Percentiles rank a stretch among this genome's conserved stretches.
Conservation (phyloP, 2,113 vertebrate species). For the Noturus placidus region DNA sequence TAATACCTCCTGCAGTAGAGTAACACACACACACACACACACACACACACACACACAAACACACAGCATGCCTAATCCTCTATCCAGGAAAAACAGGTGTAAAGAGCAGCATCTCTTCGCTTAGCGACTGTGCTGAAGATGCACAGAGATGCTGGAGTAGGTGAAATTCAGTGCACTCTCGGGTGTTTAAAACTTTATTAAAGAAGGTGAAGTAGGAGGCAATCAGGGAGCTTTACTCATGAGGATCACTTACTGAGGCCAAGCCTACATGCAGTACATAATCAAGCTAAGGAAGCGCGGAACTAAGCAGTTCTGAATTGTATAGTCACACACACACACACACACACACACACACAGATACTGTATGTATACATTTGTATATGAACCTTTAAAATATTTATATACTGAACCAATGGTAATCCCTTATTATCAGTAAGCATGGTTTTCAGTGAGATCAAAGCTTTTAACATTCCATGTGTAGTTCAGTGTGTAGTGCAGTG, state of each 20-base stretch:
- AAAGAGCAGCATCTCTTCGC: not conserved
- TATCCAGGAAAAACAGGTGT: not conserved
- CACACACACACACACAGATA: not conserved
- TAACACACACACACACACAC: not conserved
- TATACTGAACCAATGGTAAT: not conserved
- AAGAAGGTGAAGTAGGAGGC: not conserved
- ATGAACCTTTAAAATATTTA: not conserved
- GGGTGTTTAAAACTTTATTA: conserved; percentile 6
- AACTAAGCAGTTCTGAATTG: conserved; percentile 54
- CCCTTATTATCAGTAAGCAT: not conserved
- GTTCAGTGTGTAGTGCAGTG: not conserved
- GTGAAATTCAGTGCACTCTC: not conserved
- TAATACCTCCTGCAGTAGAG: not conserved
- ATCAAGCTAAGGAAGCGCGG: not conserved
- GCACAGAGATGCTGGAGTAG: not conserved
- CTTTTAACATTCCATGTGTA: not conserved
- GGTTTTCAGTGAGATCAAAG: not conserved
- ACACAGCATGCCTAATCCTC: not conserved
- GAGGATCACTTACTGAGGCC: not conserved
- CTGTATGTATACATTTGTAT: not conserved
- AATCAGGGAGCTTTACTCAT: conserved; percentile 31
- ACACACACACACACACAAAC: not conserved
- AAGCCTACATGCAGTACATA: not conserved
- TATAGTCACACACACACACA: conserved; percentile 31
- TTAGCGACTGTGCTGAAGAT: conserved; percentile 19